A percentile compares a stretch with the other conserved stretches of the same genome.
Conservation (phyloP, 2,888 invertebrate species). For the Synergus umbraculus region DNA sequence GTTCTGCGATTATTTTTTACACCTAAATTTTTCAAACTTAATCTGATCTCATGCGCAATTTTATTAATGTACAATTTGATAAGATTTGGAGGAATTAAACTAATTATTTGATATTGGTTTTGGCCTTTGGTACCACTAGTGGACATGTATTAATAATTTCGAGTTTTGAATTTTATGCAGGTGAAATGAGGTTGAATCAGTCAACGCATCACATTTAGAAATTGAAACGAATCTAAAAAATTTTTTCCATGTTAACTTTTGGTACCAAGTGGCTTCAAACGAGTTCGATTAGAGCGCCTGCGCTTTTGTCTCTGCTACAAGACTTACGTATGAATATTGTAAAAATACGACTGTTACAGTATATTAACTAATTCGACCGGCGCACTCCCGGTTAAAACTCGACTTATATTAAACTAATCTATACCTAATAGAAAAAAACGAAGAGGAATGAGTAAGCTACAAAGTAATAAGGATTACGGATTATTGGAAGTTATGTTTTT, state of each 20-base stretch:
- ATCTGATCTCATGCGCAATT: constrained; percentile 65
- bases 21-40: constrained; percentile 67
- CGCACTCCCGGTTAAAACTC: constrained; percentile 68
- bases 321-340: constrained; percentile 75
- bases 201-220: not conserved
- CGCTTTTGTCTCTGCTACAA: constrained; percentile 74
- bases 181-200: not conserved
- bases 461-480: constrained; percentile 73
- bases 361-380: constrained; percentile 72
- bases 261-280: constrained; percentile 40
- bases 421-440: constrained; percentile 64
- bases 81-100: constrained; percentile 61
- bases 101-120: constrained; percentile 6
- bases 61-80: constrained; percentile 61
- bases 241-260: not conserved
- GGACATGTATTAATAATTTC: not conserved
- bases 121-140: not conserved
- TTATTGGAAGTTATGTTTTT: constrained; percentile 76
- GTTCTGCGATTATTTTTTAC: constrained; percentile 57
- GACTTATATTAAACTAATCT: constrained; percentile 73
- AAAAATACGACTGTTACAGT: constrained; percentile 75
- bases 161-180: not conserved
- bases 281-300: constrained; percentile 71
- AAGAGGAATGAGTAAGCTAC: constrained; percentile 63
- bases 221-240: not conserved